These are phyloP conservation scores for Tholera decimalis DNA, from an alignment of 2,888 invertebrate species.

Conservation along the genomic window DNA sequence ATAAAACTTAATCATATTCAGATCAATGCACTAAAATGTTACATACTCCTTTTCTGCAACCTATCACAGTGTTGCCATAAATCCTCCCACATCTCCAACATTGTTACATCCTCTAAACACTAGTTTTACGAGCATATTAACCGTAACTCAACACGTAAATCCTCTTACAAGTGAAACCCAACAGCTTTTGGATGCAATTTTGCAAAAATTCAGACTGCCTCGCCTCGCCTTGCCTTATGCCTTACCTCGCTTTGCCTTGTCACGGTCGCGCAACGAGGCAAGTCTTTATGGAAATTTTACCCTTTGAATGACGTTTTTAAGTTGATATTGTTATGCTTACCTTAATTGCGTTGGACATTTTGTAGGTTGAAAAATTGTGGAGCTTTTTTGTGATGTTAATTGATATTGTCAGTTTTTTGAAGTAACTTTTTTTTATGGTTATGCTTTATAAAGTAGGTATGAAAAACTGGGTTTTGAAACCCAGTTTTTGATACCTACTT, in stretches of 20 bases:
- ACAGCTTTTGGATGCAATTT: slow-evolving; percentile 57
- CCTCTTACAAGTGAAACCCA: slow-evolving; percentile 51
- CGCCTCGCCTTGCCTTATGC: slow-evolving; percentile 17
- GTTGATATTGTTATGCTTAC: slow-evolving; percentile 10
- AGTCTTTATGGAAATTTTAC: slow-evolving; percentile 36
- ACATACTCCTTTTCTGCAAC: neutral
- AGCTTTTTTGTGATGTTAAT: neutral
- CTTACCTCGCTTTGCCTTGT: slow-evolving; percentile 27
- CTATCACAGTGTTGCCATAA: slow-evolving; percentile 1
- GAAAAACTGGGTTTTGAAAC: no score
- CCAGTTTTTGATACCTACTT: no score
- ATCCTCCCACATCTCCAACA: slow-evolving; percentile 1
- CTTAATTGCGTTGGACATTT: neutral
- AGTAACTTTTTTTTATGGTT: neutral
- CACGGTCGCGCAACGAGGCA: slow-evolving; percentile 17
- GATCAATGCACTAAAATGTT: neutral
- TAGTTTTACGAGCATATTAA: slow-evolving; percentile 42
- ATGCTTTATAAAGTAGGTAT: no score
- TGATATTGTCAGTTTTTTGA: neutral
- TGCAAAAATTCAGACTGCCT: slow-evolving; percentile 46
- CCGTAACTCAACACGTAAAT: slow-evolving; percentile 40
- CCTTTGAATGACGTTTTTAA: slow-evolving; percentile 25
- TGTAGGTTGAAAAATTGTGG: neutral
- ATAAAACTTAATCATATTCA: neutral
- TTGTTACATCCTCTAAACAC: slow-evolving; percentile 25